Evolutionary conservation across 2,888 invertebrate genomes (phyloP).

Genomic region (Polyommatus iphigenia): DNA sequence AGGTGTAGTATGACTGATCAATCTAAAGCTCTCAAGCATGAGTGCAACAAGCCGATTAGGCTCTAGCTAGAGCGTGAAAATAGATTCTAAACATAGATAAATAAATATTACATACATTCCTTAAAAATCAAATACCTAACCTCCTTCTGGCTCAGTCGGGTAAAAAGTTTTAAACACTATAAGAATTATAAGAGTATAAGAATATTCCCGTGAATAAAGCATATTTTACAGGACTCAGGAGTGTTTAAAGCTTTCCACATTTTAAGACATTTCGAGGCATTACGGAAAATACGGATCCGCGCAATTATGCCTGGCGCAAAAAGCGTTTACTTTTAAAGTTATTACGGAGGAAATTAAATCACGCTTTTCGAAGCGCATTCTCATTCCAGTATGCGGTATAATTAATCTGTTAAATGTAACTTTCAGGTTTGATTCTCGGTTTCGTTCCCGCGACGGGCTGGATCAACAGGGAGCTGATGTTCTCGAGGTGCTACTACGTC

Average conservation of each 20-base stretch:
- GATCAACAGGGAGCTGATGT: constrained; percentile 59
- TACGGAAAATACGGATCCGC: not conserved
- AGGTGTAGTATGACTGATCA: no score
- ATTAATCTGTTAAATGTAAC: constrained; percentile 7
- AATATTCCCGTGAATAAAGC: not conserved
- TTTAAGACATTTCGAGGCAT: not conserved
- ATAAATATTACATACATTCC: no score
- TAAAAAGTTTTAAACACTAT: not conserved
- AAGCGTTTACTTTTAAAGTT: constrained; percentile 10
- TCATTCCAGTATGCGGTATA: constrained; percentile 35
- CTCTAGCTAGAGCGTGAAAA: no score
- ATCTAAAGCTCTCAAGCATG: no score
- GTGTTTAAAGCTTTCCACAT: constrained; percentile 37
- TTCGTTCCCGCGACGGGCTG: constrained; percentile 82
- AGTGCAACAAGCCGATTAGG: no score
- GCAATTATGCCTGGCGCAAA: constrained; percentile 3
- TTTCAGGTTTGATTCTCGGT: constrained; percentile 77
- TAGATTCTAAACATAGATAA: no score
- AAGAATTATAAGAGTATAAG: no score
- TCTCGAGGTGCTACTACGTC: constrained; percentile 78
- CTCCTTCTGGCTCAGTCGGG: no score
- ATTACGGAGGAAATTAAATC: constrained; percentile 28
- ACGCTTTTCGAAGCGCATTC: constrained; percentile 36
- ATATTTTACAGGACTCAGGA: not conserved
- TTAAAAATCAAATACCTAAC: no score